phyloP scores from a whole-genome alignment of 2,797 vertebrate genomes.

The Cynopterus sphinx region DNA sequence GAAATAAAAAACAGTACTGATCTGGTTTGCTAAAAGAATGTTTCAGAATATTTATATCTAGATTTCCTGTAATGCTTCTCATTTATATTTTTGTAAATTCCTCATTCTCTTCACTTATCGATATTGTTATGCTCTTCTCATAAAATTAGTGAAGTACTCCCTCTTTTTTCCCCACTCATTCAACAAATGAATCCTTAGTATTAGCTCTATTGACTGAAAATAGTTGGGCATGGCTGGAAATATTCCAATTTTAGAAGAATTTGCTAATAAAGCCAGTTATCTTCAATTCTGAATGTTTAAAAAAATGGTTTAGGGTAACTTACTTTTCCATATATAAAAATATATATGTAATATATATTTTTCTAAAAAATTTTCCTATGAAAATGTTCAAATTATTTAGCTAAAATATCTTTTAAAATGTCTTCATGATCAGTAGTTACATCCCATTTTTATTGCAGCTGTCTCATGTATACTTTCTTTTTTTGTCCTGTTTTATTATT shows the following conservation, averaged over 20 bases:
- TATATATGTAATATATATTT: not conserved
- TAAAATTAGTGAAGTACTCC: not conserved
- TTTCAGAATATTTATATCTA: not conserved
- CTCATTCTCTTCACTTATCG: not conserved
- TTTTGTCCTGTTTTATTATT: not conserved
- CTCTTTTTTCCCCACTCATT: not conserved
- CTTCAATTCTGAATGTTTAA: not conserved
- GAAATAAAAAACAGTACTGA: not conserved
- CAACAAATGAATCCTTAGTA: not conserved
- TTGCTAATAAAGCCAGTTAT: not conserved
- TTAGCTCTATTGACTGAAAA: not conserved
- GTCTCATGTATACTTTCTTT: not conserved
- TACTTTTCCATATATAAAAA: not conserved
- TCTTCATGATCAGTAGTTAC: not conserved
- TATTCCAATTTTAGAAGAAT: not conserved
- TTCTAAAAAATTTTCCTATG: not conserved
- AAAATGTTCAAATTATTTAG: not conserved
- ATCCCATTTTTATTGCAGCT: not conserved
- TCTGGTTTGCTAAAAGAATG: not conserved
- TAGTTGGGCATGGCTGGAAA: not conserved
- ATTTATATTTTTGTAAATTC: not conserved
- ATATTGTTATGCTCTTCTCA: not conserved
- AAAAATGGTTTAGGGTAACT: not conserved
- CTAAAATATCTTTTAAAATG: not conserved
- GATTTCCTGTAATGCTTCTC: not conserved